Evolutionary conservation across 2,113 vertebrate genomes (phyloP), one percentile per base, ranked within the genome.

Genomic region (Lota lota): DNA sequence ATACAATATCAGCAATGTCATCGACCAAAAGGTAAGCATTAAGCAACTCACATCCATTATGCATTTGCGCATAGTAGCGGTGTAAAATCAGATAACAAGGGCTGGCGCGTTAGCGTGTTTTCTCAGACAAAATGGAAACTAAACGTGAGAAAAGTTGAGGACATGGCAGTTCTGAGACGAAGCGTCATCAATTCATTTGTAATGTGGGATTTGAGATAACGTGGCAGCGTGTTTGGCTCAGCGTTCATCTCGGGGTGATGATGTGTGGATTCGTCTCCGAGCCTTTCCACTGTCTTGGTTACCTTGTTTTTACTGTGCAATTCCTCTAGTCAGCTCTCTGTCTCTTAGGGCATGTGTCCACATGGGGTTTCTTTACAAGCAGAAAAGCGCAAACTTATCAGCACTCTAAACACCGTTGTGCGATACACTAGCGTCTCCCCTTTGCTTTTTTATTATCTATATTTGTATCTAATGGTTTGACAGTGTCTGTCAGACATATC

Each of bases 141-240:
- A 63, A 19, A 68, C 47, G 28, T 51, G 36, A 21, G 17, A 62
- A 61, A 79, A 69, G 72, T 28, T 56, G 66, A 62, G 54, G 54
- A 59, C n/a, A 50, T 5, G 50, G 28, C 4, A 5, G 28, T 33
- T 33, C 4, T 33, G 28, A 33, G 28, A 33, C 4, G 22, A 22
- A 36, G 53, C 40, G 24, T 61, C 33, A 71, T 69, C 53, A 50
- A 36, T 63, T 69, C 63, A 33, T 51, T 51, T 33, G 2, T 14
- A 20, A n/a, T 22, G n/a, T 56, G 53, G 51, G 57, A 72, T 19
- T 22, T 24, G n/a, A 76, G 68, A 72, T 80, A 78, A 74, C 47
- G 64, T 70, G 24, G n/a, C 15, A 16, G 5, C 3, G 28, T 4
- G 28, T 33, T 33, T 33, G 28, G 4, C 7, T 33, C 4, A 33